Base-by-base conservation (phyloP, 2,888 invertebrate species). In the Mellilla xanthometata region DNA sequence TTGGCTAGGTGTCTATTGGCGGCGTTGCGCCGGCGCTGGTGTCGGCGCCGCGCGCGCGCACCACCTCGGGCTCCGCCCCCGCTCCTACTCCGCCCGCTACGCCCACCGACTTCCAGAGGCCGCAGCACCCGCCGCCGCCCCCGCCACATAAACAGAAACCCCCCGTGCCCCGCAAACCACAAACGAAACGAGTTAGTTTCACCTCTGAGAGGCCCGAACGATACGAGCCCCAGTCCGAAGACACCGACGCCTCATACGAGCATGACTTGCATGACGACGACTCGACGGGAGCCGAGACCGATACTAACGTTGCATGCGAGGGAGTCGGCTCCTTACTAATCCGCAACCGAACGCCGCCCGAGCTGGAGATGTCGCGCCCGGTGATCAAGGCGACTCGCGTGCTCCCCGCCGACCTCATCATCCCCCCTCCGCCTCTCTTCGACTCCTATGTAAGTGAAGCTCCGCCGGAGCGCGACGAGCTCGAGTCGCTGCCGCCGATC, bases 151-250 rank as follows among this genome's bases (percentile, higher is more conserved):
- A 77, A 79, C 81, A 71, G 69, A 86, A 82, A 74, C 89, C 85
- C 52, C 84, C 76, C 79, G 86, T 88, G 69, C 86, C 88, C 40
- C 83, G 83, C 59, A 89, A 88, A 77, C 88, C 88, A 58, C 82
- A 81, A 54, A 73, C 68, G 65, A 89, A 89, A 67, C 85, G 88
- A 87, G 88, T 89, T 86, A 89, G 88, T 89, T 89, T 89, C 80
- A 82, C 72, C 47, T 69, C 74, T 67, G 82, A 84, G 49, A 72
- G 72, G 58, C 59, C 65, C 54, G 70, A 76, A 56, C 65, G 51
- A 64, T 62, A 64, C 54, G 52, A 64, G 46, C 56, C 55, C 45
- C 51, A 66, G 54, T 68, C 71, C 52, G 69, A 65, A 67, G 76
- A 81, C 54, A 54, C 68, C 64, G 73, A 62, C 55, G 56, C 62